Percentiles rank a stretch among this genome's conserved stretches.
Conservation (phyloP, 2,113 vertebrate genomes). For the Epinephelus fuscoguttatus region DNA sequence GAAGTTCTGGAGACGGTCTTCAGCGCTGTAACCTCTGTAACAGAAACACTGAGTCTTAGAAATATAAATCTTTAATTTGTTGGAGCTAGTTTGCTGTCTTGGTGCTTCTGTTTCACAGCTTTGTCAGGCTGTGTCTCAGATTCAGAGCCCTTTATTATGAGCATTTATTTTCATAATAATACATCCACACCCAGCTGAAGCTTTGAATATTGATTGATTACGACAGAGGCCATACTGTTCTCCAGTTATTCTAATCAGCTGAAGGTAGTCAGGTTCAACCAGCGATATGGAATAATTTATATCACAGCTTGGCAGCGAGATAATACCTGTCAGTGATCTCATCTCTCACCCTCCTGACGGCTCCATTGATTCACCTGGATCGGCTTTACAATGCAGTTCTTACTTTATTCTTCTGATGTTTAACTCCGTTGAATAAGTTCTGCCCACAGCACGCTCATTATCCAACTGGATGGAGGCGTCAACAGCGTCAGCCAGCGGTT, state of each 20-base stretch:
- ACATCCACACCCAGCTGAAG: no score
- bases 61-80: no score
- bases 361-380: slow-evolving; percentile 17
- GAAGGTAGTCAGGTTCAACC: slow-evolving; percentile 2
- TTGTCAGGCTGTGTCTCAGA: no score
- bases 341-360: slow-evolving; percentile 7
- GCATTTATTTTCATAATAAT: no score
- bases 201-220: no score
- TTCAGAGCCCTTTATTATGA: no score
- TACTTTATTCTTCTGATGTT: slow-evolving; percentile 32
- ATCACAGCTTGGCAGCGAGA: slow-evolving; percentile 10
- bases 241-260: slow-evolving; percentile 40
- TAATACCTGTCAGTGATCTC: slow-evolving; percentile 20
- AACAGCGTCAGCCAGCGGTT: slow-evolving; percentile 64
- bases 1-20: no score
- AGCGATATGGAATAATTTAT: slow-evolving; percentile 12
- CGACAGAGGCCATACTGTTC: background rate
- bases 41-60: no score
- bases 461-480: slow-evolving; percentile 53
- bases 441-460: slow-evolving; percentile 65
- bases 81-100: no score
- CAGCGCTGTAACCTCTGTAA: no score
- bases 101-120: no score
- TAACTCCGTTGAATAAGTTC: slow-evolving; percentile 30
- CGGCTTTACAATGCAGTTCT: background rate